Evolutionary conservation across 1,140 invertebrate genomes (phyloP).

Genomic region (Saccostrea echinata): DNA sequence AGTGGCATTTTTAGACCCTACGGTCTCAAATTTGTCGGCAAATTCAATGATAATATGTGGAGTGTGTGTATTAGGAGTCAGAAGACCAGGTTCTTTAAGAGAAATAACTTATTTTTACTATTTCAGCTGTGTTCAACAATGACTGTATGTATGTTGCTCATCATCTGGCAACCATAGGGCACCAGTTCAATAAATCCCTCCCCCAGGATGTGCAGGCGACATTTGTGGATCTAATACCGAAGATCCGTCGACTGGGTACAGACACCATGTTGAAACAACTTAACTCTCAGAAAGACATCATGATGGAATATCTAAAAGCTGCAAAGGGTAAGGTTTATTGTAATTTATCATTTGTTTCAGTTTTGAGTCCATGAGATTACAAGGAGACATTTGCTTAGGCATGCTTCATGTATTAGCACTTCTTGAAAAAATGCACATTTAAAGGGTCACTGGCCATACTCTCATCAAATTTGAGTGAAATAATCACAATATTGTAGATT

Average conservation of each 20-base stretch:
- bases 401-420: no score
- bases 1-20: no score
- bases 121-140: slow-evolving; percentile 93
- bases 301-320: slow-evolving; percentile 86
- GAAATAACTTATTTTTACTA: neutral
- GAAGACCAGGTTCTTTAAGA: neutral
- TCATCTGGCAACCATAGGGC: slow-evolving; percentile 85
- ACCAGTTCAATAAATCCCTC: slow-evolving; percentile 82
- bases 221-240: slow-evolving; percentile 84
- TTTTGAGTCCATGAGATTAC: no score
- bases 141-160: slow-evolving; percentile 94
- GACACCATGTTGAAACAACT: slow-evolving; percentile 87
- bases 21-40: no score
- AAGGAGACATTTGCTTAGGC: no score
- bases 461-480: no score
- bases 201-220: slow-evolving; percentile 79
- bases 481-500: no score
- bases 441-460: no score
- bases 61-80: no score
- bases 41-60: neutral
- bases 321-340: slow-evolving; percentile 79
- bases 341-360: no score
- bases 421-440: no score
- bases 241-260: slow-evolving; percentile 85
- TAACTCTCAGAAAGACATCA: slow-evolving; percentile 86